Evolutionary conservation across 2,113 vertebrate genomes (phyloP).

Genomic region (Varanus komodoensis): DNA sequence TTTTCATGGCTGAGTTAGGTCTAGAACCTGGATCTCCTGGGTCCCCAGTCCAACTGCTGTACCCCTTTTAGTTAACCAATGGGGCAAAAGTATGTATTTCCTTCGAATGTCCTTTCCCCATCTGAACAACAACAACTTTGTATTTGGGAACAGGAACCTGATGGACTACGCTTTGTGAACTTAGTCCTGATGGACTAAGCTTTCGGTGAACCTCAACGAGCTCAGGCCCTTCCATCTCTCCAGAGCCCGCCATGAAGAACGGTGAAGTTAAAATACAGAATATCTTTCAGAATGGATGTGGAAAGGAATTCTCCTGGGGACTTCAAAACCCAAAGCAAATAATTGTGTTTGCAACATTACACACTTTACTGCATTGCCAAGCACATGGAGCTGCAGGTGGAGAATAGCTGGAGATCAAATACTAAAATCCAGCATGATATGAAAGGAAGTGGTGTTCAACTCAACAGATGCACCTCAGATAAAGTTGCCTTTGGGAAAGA

Average conservation of each 20-base stretch:
- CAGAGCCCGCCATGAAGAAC: neutral
- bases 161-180: no score
- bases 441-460: neutral
- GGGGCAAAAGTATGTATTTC: no score
- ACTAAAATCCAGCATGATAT: neutral
- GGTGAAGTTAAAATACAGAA: neutral
- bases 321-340: neutral
- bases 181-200: no score
- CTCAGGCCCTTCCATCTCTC: no score
- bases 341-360: neutral
- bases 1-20: no score
- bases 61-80: no score
- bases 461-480: neutral
- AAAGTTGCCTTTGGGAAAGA: neutral
- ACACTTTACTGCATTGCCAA: neutral
- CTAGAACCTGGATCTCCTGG: no score
- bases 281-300: neutral
- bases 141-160: no score
- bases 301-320: accelerated
- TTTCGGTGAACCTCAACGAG: no score
- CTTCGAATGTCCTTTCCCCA: no score
- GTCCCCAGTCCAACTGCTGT: no score
- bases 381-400: accelerated
- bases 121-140: no score
- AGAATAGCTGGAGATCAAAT: constrained; percentile 3